Conservation (phyloP, 2,113 vertebrate species). For the Emydocephalus ijimae region DNA sequence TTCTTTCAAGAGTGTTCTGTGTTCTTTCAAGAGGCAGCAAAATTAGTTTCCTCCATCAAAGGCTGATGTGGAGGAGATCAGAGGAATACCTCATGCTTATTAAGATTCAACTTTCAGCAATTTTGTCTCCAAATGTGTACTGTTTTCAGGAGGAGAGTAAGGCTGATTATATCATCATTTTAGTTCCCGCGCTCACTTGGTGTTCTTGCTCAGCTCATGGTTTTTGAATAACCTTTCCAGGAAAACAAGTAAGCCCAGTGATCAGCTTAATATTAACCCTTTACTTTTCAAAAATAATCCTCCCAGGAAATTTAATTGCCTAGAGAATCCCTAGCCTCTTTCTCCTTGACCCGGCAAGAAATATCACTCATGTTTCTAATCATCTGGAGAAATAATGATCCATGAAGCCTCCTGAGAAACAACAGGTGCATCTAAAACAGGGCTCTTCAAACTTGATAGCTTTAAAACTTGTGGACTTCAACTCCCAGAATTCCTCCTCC, state of each 20-base stretch:
- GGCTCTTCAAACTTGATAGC: too few relatives aligned
- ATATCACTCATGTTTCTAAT: constrained; percentile 26
- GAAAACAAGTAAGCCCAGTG: background rate
- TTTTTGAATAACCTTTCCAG: background rate
- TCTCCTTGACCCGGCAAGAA: background rate
- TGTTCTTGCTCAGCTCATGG: background rate
- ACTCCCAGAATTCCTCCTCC: too few relatives aligned
- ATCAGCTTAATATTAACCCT: background rate
- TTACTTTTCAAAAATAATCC: background rate
- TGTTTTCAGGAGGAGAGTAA: too few relatives aligned
- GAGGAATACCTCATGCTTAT: background rate
- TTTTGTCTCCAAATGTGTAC: background rate
- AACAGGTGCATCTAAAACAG: constrained; percentile 15
- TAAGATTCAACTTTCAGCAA: background rate
- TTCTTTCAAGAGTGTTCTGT: background rate
- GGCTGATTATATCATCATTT: background rate
- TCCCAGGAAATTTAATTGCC: constrained; percentile 22
- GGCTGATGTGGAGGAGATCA: background rate
- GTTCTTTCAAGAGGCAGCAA: background rate
- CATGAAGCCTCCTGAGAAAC: constrained; percentile 16
- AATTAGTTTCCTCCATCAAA: background rate
- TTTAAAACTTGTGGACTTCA: too few relatives aligned
- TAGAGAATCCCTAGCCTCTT: background rate
- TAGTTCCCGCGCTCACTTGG: background rate
- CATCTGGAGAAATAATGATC: background rate